Base-by-base conservation (phyloP, 35 echinoderm and acorn worm species). In the Nesometra sesokonis region DNA sequence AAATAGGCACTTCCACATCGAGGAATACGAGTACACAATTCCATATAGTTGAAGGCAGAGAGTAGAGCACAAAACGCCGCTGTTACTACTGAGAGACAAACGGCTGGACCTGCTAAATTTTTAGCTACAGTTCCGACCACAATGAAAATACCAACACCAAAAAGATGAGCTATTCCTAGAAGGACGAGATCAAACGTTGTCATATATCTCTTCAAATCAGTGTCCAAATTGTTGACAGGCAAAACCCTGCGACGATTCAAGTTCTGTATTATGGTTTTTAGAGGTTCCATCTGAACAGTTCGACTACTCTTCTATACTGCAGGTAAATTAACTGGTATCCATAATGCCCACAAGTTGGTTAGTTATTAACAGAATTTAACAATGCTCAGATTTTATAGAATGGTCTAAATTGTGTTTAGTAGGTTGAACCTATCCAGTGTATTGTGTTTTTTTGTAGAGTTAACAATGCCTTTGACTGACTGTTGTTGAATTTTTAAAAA, bases 1-100 rank as follows among this genome's bases (percentile, higher is more conserved):
- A 94, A 33, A 79, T 94, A 94, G 0, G 89, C 87, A 13, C 89
- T 86, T 3, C 93, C 93, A 5, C 89, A 91, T 46, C 91, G 85
- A 0, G 93, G 93, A 17, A 94, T 36, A 19, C 86, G 37, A 33
- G 85, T 90, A 8, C 88, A 88, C 30, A 89, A 94, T 46, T 94
- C 93, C 39, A 88, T 77, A 46, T 94, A 94, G 78, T 86, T 91
- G 31, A 94, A 46, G 19, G 93, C 93, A 17, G 93, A 79, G 52
- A 94, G 57, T 29, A 94, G 82, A 0, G 93, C 85, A 11, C 87
- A 89, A 0, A 94, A 17, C 29, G 89, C 93, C 3, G 92, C 79
- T 15, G 90, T 30, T 3, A 90, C 29, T 77, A 94, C 88, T 11
- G 91, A 92, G 9, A 92, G 8, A 29, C 78, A 33, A 30, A 92